Evolutionary conservation across 2,797 vertebrate species (phyloP).

Genomic region (Eulemur coronatus): DNA sequence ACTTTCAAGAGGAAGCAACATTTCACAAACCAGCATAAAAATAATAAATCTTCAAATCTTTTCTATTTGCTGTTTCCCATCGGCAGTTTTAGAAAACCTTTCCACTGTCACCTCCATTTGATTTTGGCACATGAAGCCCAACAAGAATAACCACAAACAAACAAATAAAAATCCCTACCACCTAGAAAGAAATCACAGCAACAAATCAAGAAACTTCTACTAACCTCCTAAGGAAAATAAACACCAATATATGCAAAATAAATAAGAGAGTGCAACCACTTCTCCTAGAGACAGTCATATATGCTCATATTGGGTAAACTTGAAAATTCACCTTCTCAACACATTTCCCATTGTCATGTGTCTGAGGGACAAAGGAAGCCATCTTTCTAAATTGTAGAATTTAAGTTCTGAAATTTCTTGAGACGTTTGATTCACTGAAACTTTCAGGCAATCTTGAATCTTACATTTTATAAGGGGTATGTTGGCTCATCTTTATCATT

Average conservation of each 20-base stretch:
- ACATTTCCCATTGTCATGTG: not conserved
- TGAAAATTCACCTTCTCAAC: not conserved
- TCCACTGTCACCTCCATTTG: not conserved
- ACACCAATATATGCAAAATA: not conserved
- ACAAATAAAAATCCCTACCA: not conserved
- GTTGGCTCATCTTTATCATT: not conserved
- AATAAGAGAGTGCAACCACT: not conserved
- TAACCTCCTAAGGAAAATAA: not conserved
- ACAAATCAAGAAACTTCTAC: not conserved
- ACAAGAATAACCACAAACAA: not conserved
- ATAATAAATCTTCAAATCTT: conserved; percentile 4
- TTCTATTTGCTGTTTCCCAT: not conserved
- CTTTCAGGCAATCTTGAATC: not conserved
- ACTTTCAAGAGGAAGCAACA: not conserved
- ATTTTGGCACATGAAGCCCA: not conserved
- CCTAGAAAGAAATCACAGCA: not conserved
- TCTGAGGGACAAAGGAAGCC: not conserved
- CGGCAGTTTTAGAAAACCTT: not conserved
- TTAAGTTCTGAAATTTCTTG: conserved; percentile 34
- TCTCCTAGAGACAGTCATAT: not conserved
- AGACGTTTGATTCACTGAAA: not conserved
- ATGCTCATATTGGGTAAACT: not conserved
- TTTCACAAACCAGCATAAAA: not conserved
- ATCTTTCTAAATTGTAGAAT: not conserved
- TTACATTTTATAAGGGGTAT: not conserved